Evolutionary conservation across 2,888 invertebrate species (phyloP).

Genomic region (Amphipoea lucens): DNA sequence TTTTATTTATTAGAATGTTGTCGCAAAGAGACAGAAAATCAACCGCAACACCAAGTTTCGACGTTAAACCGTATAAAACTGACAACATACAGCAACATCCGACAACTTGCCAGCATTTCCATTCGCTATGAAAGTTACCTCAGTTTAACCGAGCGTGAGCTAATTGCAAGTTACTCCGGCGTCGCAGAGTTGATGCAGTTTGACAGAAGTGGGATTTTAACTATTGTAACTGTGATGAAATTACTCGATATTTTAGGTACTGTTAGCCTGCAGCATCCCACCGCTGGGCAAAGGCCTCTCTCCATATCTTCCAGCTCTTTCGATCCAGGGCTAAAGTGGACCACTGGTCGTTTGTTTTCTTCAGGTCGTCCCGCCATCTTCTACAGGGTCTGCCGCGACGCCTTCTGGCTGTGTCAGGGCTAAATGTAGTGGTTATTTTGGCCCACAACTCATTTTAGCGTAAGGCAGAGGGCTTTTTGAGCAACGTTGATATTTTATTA

Average conservation of each 20-base stretch:
- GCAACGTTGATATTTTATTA: not conserved
- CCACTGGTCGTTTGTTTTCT: too few relatives aligned
- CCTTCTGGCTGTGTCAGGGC: too few relatives aligned
- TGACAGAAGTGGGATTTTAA: conserved; percentile 17
- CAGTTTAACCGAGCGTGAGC: conserved; percentile 29
- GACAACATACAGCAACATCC: conserved; percentile 33
- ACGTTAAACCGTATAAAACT: conserved; percentile 25
- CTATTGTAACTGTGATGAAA: conserved; percentile 5
- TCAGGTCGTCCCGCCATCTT: too few relatives aligned
- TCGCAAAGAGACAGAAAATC: conserved; percentile 1
- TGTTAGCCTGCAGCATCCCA: not conserved
- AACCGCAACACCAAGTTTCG: conserved; percentile 16
- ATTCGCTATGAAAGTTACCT: conserved; percentile 44
- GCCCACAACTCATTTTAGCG: not conserved
- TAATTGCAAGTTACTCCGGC: conserved; percentile 26
- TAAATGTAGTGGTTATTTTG: not conserved
- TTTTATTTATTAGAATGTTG: not conserved
- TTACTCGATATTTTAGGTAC: not conserved
- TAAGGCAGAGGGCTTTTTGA: not conserved
- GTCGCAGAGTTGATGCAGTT: conserved; percentile 22
- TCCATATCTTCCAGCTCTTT: not conserved
- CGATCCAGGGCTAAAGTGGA: not conserved
- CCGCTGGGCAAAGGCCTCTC: not conserved
- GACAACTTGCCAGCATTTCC: conserved; percentile 46
- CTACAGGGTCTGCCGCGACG: too few relatives aligned